Conservation (phyloP, 2,113 vertebrate genomes). For the Myrmecophaga tridactyla region DNA sequence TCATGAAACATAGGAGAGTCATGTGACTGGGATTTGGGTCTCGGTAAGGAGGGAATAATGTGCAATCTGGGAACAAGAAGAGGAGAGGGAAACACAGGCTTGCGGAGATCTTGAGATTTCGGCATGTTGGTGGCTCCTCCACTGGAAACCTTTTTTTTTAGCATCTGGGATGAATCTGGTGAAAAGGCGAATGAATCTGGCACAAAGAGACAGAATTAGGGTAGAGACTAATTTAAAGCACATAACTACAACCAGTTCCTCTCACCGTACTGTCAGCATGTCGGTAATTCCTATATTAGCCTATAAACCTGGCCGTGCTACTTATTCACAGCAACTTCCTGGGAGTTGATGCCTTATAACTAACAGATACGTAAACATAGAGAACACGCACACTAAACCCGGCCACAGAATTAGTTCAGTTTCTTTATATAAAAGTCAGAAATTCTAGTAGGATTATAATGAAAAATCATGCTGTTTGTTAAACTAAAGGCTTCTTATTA, state of each 20-base stretch:
- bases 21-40: not conserved
- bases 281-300: not conserved
- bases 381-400: not conserved
- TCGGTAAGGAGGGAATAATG: not conserved
- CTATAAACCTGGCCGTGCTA: not conserved
- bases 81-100: not conserved
- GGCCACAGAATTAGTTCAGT: not conserved
- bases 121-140: not conserved
- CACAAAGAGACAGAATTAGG: not conserved
- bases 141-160: not conserved
- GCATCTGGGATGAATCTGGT: not conserved
- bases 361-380: constrained; percentile 2
- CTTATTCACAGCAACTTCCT: not conserved
- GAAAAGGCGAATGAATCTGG: not conserved
- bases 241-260: not conserved
- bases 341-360: not conserved
- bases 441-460: not conserved
- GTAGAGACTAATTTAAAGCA: not conserved
- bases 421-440: constrained; percentile 8
- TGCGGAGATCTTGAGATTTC: not conserved
- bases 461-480: constrained; percentile 32
- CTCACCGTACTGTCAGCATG: not conserved
- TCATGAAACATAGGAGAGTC: not conserved
- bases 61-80: not conserved
- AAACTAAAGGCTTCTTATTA: not conserved